Base-by-base conservation (phyloP, 2,888 invertebrate species). In the Drosophila mimetica region DNA sequence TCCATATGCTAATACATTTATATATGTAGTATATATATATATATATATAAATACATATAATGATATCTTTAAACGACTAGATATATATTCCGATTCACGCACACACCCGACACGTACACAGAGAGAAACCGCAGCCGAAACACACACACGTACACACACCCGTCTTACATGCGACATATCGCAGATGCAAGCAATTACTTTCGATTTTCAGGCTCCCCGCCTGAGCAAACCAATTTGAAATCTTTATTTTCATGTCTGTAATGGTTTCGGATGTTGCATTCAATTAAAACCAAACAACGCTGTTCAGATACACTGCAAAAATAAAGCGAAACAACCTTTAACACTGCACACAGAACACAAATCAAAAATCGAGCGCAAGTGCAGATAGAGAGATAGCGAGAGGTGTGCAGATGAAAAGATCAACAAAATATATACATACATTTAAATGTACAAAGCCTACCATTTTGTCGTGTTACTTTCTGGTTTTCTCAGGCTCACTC, bases 401-500 rank as follows among this genome's bases (percentile, higher is more conserved):
- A 54, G 16, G 52, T 22, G 44, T 47, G 41, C 39, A 53, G 47
- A 61, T 42, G 67, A 74, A 46, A 71, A 71, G 55, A 71, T 51
- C 14, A 55, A 55, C 36, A 65, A 75, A 74, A 74, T 79, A 80
- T 80, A 76, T 78, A 75, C 73, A 55, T 77, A 78, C 70, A 77
- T 88, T 86, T 84, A 78, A 86, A 89, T 90, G 84, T 90, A 87
- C 72, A 89, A 75, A 71, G 71, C 67, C 84, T 86, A 76, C 74
- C 71, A 37, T 69, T 79, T 79, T 77, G 78, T 75, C 65, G 63
- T 58, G 65, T 78, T 76, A 75, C 63, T 74, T 75, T 70, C 46
- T 52, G 36, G 22, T 55, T 57, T 44, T 32, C 48, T 60, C 46
- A 47, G 42, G 16, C 42, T 18, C 20, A 2, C n/a, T 30, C 39